Percentiles rank a stretch among this genome's conserved stretches.
phyloP scores from a whole-genome alignment of 2,888 invertebrate genomes.

The Leptarthrus brevirostris region DNA sequence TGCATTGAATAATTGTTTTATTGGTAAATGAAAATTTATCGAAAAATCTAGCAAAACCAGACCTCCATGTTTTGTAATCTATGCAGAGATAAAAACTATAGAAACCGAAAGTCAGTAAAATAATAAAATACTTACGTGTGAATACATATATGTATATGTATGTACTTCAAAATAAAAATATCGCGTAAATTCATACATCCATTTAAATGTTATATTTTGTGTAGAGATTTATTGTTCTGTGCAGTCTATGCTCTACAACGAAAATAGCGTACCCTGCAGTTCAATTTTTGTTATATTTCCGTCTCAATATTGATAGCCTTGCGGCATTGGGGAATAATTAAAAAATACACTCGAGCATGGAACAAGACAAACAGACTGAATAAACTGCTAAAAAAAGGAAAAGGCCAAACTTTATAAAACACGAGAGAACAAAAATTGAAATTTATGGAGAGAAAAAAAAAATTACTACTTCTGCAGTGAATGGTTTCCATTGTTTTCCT shows the following conservation, averaged over 20 bases:
- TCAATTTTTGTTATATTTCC: conserved; percentile 15
- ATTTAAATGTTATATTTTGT: conserved; percentile 10
- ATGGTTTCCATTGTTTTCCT: conserved; percentile 24
- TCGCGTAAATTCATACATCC: conserved; percentile 23
- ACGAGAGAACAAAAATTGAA: conserved; percentile 29
- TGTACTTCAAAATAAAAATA: background rate
- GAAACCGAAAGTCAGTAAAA: too few species aligned
- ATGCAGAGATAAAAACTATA: background rate
- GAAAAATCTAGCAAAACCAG: too few species aligned
- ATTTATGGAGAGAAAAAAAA: conserved; percentile 35
- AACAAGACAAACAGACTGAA: conserved; percentile 21
- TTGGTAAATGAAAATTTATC: too few species aligned
- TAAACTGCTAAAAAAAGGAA: background rate
- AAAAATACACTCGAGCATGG: conserved; percentile 33
- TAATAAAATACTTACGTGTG: too few species aligned
- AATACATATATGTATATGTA: too few species aligned
- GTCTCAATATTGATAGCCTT: conserved; percentile 41
- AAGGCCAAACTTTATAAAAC: conserved; percentile 38
- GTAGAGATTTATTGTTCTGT: conserved; percentile 23
- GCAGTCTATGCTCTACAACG: conserved; percentile 16
- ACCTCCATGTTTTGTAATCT: too few species aligned
- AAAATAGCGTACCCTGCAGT: too few species aligned
- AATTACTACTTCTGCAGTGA: conserved; percentile 28
- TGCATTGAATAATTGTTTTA: too few species aligned
- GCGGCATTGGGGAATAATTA: conserved; percentile 38